These are phyloP conservation scores for Platysteira castanea DNA, from an alignment of 2,113 vertebrate species.

Conservation along the genomic window DNA sequence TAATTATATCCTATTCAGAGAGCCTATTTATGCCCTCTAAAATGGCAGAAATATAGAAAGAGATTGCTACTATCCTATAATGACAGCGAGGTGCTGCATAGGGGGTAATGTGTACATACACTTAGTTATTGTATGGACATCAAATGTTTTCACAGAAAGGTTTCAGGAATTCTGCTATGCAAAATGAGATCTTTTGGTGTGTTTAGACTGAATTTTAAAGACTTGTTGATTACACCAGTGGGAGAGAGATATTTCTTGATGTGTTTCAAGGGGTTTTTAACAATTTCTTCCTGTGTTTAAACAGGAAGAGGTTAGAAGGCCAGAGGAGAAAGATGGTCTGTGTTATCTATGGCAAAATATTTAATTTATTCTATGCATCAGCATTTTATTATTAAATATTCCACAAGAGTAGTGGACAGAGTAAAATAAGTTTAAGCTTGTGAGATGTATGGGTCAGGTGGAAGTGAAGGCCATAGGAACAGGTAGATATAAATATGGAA, in stretches of 20 bases:
- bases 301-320: background rate
- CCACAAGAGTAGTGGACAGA: background rate
- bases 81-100: background rate
- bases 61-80: background rate
- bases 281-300: background rate
- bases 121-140: background rate
- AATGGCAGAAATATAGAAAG: background rate
- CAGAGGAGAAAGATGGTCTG: background rate
- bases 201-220: background rate
- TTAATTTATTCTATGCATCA: background rate
- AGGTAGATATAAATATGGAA: too few species aligned
- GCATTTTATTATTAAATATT: background rate
- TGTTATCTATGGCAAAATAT: background rate
- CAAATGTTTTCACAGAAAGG: background rate
- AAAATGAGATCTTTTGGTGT: background rate
- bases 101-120: background rate
- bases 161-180: background rate
- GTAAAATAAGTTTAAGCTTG: background rate
- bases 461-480: background rate
- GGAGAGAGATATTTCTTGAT: background rate
- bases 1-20: slow-evolving; percentile 11
- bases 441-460: background rate
- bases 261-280: background rate
- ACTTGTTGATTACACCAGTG: background rate
- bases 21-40: slow-evolving; percentile 18